These are phyloP conservation scores for Mesaphorura yosii DNA, from an alignment of 1,140 invertebrate species.

Conservation along the genomic window DNA sequence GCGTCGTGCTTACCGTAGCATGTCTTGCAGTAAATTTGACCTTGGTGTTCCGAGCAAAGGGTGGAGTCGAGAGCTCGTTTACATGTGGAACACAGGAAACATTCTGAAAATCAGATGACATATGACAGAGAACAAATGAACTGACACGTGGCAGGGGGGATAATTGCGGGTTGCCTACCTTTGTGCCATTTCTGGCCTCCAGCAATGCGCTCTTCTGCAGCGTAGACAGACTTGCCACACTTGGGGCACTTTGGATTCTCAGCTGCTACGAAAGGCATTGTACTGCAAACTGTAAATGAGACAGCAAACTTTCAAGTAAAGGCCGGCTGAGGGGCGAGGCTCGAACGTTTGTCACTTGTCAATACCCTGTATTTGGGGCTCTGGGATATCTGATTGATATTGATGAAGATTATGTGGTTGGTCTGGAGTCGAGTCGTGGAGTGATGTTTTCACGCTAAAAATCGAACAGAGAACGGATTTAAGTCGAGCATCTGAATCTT, in stretches of 20 bases:
- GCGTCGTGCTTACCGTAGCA: conserved; percentile 61
- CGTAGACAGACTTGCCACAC: conserved; percentile 95
- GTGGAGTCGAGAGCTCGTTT: conserved; percentile 93
- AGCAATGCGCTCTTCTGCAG: conserved; percentile 92
- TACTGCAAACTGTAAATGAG: conserved; percentile 43
- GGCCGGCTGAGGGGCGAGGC: too few species aligned
- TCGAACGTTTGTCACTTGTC: too few species aligned
- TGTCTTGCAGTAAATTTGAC: conserved; percentile 88
- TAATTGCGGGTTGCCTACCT: conserved; percentile 77
- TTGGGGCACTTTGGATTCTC: conserved; percentile 95
- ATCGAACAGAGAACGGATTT: too few species aligned
- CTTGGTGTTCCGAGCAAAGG: conserved; percentile 90
- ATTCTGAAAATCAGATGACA: background rate
- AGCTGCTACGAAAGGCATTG: conserved; percentile 94
- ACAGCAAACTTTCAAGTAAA: conserved; percentile 37
- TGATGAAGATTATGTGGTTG: too few species aligned
- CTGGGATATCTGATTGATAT: too few species aligned
- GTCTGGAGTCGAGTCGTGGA: too few species aligned
- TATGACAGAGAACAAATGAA: background rate
- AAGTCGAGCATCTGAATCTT: too few species aligned
- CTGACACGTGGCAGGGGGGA: background rate
- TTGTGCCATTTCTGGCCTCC: conserved; percentile 98
- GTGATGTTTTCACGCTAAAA: too few species aligned
- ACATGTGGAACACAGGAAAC: conserved; percentile 47
- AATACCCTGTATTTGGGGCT: too few species aligned